A percentile compares a stretch with the other conserved stretches of the same genome.
Conservation (phyloP, 2,797 vertebrate genomes). For the Hippopotamyrus pictus region DNA sequence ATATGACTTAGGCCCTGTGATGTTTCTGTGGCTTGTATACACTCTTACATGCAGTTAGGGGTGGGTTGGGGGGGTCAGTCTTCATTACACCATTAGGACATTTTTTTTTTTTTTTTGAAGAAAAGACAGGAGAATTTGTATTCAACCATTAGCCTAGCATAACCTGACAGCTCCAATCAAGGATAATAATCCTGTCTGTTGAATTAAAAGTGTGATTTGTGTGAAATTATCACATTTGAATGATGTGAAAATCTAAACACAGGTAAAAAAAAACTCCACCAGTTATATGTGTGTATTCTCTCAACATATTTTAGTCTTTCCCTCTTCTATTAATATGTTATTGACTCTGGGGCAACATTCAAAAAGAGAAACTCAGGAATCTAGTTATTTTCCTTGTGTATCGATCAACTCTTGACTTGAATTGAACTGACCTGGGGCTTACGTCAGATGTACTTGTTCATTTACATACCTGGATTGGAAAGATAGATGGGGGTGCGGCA, state of each 20-base stretch:
- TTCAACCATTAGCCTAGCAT: not conserved
- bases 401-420: not conserved
- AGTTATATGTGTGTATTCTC: not conserved
- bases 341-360: not conserved
- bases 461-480: not conserved
- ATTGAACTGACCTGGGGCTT: not conserved
- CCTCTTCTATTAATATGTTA: not conserved
- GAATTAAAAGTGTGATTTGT: not conserved
- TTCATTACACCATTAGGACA: not conserved
- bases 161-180: not conserved
- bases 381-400: slow-evolving; percentile 7
- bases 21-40: not conserved
- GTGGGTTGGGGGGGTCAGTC: not conserved
- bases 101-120: not conserved
- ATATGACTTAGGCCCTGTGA: too few species aligned
- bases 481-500: not conserved
- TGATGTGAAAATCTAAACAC: not conserved
- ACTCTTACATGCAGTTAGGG: not conserved
- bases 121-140: not conserved
- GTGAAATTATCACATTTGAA: not conserved
- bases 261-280: not conserved
- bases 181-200: not conserved
- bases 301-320: not conserved
- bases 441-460: not conserved
- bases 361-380: not conserved